Percentiles rank a stretch among this genome's conserved stretches.
phyloP scores from a whole-genome alignment of 2,888 invertebrate species.

The Lasioglossum calceatum region DNA sequence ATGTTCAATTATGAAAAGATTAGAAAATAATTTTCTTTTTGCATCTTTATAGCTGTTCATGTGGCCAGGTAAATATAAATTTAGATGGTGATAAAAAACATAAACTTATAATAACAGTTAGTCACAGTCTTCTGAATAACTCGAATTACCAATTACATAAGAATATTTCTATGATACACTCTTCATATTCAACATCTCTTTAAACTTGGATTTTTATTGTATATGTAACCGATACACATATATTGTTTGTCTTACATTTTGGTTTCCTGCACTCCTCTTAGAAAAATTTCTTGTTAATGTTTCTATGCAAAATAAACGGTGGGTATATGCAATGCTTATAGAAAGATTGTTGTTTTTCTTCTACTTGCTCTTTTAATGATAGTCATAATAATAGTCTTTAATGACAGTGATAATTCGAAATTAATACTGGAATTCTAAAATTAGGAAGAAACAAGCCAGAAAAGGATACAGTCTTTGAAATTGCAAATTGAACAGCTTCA shows the following conservation, averaged over 20 bases:
- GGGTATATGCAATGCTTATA: conserved; percentile 28
- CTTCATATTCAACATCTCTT: conserved; percentile 21
- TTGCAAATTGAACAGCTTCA: conserved; percentile 69
- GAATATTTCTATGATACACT: conserved; percentile 46
- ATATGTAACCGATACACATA: conserved; percentile 14
- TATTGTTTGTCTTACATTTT: conserved; percentile 38
- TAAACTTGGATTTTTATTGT: conserved; percentile 12
- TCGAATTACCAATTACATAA: conserved; percentile 48
- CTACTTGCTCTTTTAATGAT: background rate
- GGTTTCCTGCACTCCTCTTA: conserved; percentile 50
- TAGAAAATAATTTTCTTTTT: conserved; percentile 29
- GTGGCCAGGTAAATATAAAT: conserved; percentile 79
- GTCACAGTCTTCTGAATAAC: conserved; percentile 48
- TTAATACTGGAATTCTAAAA: conserved; percentile 52
- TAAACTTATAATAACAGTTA: conserved; percentile 71
- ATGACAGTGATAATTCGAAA: background rate
- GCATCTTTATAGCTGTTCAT: conserved; percentile 76
- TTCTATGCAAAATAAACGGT: conserved; percentile 54
- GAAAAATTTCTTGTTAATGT: conserved; percentile 58
- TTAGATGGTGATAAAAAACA: conserved; percentile 69
- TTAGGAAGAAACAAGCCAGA: conserved; percentile 72
- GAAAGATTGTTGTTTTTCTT: conserved; percentile 30
- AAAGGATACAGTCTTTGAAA: conserved; percentile 68
- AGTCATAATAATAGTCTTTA: background rate
- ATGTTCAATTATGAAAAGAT: background rate